Evolutionary conservation across 2,113 vertebrate species (phyloP), one percentile per base, ranked within the genome.

Genomic region (Chloropsis cyanopogon): DNA sequence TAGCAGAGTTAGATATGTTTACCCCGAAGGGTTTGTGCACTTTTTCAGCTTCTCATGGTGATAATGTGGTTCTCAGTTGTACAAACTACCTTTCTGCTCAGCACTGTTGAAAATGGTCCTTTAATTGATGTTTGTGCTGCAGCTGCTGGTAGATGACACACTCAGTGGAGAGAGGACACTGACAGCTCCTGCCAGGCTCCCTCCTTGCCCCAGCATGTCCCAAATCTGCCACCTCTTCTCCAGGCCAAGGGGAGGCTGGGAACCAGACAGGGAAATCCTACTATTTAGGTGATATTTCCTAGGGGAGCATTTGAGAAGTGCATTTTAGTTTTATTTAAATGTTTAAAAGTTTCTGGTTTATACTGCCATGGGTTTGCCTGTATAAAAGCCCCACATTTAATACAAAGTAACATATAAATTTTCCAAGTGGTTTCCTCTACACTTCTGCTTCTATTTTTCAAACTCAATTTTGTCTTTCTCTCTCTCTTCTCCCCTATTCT

Each of bases 261-360:
- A 96, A 49, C 37, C 54, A 86, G 61, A 29, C 11, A 26, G 37
- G 56, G 60, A 88, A 96, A 77, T 50, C 64, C 94, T 85, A 53
- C 39, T 93, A n/a, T 57, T 77, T 35, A 82, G 44, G 42, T 59
- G 59, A 44, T 88, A 91, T 9, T 93, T 90, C 59, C 88, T 41
- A 65, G 33, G 68, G 72, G 31, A 86, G 42, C 25, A 61, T 80
- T 69, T 61, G 42, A 82, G 81, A 79, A 54, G 75, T 84, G 88
- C 61, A 39, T 78, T 92, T 95, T 46, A 71, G 76, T 91, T 96
- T 96, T 88, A 72, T 82, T 96, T 88, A 83, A 94, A 77, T 33
- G 31, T 91, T 75, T 75, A 39, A 66, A 61, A 41, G 25, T 61
- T 69, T 95, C 84, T 90, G 80, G 61, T 80, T 95, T 93, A 53